phyloP scores from a whole-genome alignment of 2,797 vertebrate species.

The Eulemur mongoz region DNA sequence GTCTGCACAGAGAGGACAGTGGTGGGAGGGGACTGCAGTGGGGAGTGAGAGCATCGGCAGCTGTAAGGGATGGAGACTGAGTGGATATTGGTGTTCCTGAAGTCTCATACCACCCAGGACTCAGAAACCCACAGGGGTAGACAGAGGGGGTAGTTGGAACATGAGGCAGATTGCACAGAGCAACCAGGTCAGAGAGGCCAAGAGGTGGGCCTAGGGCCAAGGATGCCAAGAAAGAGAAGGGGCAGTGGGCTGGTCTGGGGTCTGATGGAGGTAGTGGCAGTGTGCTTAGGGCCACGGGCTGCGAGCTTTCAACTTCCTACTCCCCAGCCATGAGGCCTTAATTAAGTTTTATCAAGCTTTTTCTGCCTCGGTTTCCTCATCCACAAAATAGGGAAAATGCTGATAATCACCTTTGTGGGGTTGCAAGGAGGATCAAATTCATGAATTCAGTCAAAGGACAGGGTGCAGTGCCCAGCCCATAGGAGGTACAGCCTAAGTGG shows the following conservation, averaged over 20 bases:
- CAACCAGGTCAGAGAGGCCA: background rate
- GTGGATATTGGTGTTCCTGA: no score
- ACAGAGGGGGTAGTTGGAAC: background rate
- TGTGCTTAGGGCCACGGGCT: background rate
- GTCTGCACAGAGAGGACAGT: background rate
- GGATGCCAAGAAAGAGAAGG: background rate
- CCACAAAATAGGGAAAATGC: background rate
- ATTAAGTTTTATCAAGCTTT: background rate
- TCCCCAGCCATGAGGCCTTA: background rate
- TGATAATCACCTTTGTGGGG: background rate
- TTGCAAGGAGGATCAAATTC: background rate
- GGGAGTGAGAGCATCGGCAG: background rate
- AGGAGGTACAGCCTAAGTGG: background rate
- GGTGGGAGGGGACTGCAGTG: background rate
- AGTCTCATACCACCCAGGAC: background rate
- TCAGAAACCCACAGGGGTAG: background rate
- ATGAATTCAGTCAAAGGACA: background rate
- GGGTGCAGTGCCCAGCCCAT: background rate
- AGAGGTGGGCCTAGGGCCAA: background rate
- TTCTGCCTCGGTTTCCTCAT: background rate
- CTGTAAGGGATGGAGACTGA: background rate
- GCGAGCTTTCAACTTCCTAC: background rate
- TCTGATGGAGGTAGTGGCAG: background rate
- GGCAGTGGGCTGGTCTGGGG: background rate
- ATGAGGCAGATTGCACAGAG: background rate